These are phyloP conservation scores for Sebastes diploproa DNA, from an alignment of 2,797 vertebrate genomes.

Conservation along the genomic window DNA sequence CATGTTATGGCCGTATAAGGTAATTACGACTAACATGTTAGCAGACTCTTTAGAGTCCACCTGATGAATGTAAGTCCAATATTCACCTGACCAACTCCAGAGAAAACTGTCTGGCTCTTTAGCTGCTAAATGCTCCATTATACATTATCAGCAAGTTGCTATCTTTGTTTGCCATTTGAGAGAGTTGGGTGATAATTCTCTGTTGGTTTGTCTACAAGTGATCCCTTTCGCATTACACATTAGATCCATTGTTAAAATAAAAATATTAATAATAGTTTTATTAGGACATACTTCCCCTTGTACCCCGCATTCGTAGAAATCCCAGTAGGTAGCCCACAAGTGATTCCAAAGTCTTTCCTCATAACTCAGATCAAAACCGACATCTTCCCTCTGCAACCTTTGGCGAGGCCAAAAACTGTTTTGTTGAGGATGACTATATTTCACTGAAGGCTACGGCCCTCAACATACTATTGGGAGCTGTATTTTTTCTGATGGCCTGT, in stretches of 20 bases:
- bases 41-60: neutral
- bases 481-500: conserved; percentile 33
- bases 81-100: neutral
- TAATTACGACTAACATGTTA: neutral
- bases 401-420: neutral
- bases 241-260: neutral
- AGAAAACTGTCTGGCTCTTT: neutral
- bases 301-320: neutral
- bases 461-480: conserved; percentile 2
- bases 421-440: conserved; percentile 6
- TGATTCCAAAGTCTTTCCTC: neutral
- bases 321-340: neutral
- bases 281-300: neutral
- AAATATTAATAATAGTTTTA: neutral
- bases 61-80: neutral
- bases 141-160: neutral
- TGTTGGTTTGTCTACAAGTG: neutral
- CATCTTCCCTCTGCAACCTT: neutral
- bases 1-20: neutral
- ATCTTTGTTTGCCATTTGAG: neutral
- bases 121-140: neutral
- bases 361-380: neutral
- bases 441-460: neutral
- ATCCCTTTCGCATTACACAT: neutral
- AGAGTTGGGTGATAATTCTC: neutral